Evolutionary conservation across 23 tunicate genomes (phyloP).

Genomic region (Aplidium turbinatum): DNA sequence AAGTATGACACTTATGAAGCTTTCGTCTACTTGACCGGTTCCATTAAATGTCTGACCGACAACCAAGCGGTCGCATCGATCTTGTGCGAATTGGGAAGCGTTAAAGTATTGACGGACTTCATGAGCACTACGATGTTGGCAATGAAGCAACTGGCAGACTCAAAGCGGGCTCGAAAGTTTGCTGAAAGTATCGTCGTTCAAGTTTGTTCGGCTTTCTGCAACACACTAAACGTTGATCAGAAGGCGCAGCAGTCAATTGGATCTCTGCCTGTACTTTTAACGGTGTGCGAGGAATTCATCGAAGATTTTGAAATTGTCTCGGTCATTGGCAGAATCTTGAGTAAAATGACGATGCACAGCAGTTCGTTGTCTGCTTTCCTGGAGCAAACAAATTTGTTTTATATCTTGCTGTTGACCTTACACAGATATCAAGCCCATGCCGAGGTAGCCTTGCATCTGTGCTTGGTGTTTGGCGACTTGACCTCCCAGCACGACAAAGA

Average conservation of each 20-base stretch:
- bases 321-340: slow-evolving; percentile 65
- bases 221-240: slow-evolving; percentile 64
- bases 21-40: slow-evolving; percentile 66
- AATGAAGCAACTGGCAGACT: slow-evolving; percentile 5
- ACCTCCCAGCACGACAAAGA: slow-evolving; percentile 50
- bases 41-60: slow-evolving; percentile 68
- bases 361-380: slow-evolving; percentile 8
- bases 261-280: slow-evolving; percentile 16
- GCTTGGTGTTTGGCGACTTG: slow-evolving; percentile 76
- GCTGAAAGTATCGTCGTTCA: slow-evolving; percentile 68
- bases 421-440: slow-evolving; percentile 7
- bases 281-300: slow-evolving; percentile 26
- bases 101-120: slow-evolving; percentile 18
- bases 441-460: slow-evolving; percentile 53
- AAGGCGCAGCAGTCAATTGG: slow-evolving; percentile 14
- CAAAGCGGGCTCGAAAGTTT: slow-evolving; percentile 40
- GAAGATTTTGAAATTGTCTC: slow-evolving; percentile 52
- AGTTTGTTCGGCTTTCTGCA: slow-evolving; percentile 56
- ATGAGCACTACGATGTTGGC: slow-evolving; percentile 13
- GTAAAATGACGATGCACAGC: slow-evolving; percentile 81
- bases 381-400: slow-evolving; percentile 31
- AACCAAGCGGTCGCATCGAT: slow-evolving; percentile 50
- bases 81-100: slow-evolving; percentile 4
- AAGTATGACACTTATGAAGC: slow-evolving; percentile 84
- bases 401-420: slow-evolving; percentile 27